Evolutionary conservation across 1,140 invertebrate genomes (phyloP).

Genomic region (Ladona fulva): DNA sequence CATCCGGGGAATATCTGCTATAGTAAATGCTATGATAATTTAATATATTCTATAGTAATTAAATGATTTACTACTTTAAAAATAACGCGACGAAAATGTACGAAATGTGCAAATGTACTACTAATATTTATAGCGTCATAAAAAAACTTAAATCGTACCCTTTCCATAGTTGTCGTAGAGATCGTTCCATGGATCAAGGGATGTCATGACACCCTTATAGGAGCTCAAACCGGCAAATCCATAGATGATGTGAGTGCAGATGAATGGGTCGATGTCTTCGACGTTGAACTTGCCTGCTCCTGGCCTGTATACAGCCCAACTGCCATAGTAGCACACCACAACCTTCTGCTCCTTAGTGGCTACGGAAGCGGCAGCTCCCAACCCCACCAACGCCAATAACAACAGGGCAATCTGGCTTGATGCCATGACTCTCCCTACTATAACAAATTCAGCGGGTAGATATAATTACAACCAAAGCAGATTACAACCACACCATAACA

Average conservation of each 20-base stretch:
- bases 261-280: conserved; percentile 37
- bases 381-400: background rate
- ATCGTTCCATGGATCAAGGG: conserved; percentile 38
- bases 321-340: conserved; percentile 37
- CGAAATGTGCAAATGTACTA: no score
- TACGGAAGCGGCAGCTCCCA: background rate
- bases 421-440: conserved; percentile 26
- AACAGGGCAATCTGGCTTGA: conserved; percentile 18
- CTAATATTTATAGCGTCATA: no score
- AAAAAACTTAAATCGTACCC: no score
- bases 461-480: conserved; percentile 17
- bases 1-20: no score
- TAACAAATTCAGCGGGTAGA: conserved; percentile 35
- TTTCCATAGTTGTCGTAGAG: conserved; percentile 38
- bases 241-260: conserved; percentile 42
- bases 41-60: no score
- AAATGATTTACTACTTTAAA: no score
- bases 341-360: conserved; percentile 25
- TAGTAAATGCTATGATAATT: no score
- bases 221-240: conserved; percentile 34
- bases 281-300: conserved; percentile 36
- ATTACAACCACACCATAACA: no score
- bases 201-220: conserved; percentile 22
- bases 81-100: no score
- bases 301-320: conserved; percentile 38